Conservation (phyloP, 2,888 invertebrate genomes). For the Platycheirus rosarum region DNA sequence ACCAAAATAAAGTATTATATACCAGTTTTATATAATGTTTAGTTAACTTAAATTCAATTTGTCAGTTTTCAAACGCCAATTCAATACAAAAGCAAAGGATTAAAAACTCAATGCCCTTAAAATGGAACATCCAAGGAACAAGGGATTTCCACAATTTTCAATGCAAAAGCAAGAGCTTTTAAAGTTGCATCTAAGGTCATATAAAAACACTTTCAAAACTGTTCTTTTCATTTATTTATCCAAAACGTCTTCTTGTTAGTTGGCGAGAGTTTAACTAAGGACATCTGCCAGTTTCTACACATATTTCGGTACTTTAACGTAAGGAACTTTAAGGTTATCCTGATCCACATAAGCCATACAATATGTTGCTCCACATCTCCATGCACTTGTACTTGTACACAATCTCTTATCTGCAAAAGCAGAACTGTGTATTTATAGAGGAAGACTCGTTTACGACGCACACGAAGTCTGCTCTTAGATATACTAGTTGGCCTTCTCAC, state of each 20-base stretch:
- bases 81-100: too few relatives aligned
- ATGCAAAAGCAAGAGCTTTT: too few relatives aligned
- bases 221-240: background rate
- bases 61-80: too few relatives aligned
- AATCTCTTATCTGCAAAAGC: slow-evolving; percentile 32
- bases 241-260: slow-evolving; percentile 10
- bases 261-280: background rate
- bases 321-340: background rate
- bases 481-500: background rate
- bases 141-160: too few relatives aligned
- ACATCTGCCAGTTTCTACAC: slow-evolving; percentile 3
- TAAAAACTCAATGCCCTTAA: too few relatives aligned
- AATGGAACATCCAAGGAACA: too few relatives aligned
- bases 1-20: too few relatives aligned
- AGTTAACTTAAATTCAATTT: too few relatives aligned
- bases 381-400: slow-evolving; percentile 17
- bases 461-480: background rate
- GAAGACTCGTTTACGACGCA: slow-evolving; percentile 26
- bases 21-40: too few relatives aligned
- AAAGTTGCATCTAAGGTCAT: too few relatives aligned
- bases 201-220: background rate
- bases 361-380: slow-evolving; percentile 42
- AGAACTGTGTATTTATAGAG: slow-evolving; percentile 6
- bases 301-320: background rate
- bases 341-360: slow-evolving; percentile 16